phyloP scores from a whole-genome alignment of 1,140 invertebrate species.

The Leptopilina boulardi region DNA sequence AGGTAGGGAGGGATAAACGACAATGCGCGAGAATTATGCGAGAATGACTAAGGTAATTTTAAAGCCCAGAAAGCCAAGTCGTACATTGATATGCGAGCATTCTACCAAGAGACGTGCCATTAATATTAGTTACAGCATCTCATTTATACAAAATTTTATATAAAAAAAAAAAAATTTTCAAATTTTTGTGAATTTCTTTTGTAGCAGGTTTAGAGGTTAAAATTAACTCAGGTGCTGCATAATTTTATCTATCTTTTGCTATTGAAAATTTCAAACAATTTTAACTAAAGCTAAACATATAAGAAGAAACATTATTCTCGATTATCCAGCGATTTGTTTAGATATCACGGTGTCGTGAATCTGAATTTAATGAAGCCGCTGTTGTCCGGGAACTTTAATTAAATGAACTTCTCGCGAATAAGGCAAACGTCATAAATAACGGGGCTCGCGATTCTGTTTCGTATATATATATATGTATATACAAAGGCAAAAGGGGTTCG shows the following conservation, averaged over 20 bases:
- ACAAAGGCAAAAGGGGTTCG: constrained; percentile 41
- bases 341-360: constrained; percentile 3
- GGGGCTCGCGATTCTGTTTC: constrained; percentile 14
- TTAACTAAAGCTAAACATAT: no score
- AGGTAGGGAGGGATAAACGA: constrained; percentile 60
- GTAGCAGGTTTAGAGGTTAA: no score
- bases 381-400: constrained; percentile 18
- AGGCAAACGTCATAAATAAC: constrained; percentile 31
- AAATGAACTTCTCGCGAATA: constrained; percentile 10
- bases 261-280: no score
- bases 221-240: no score
- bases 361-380: constrained; percentile 29
- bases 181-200: no score
- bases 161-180: no score
- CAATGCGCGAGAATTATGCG: constrained; percentile 75
- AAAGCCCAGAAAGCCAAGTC: constrained; percentile 72
- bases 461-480: no score
- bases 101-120: constrained; percentile 68
- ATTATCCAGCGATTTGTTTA: constrained; percentile 4
- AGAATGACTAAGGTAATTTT: constrained; percentile 76
- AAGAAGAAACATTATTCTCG: not conserved
- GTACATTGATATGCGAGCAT: constrained; percentile 73
- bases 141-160: no score
- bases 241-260: no score
- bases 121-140: constrained; percentile 76